Evolutionary conservation across 1,140 invertebrate genomes (phyloP).

Genomic region (Brachionus manjavacas): DNA sequence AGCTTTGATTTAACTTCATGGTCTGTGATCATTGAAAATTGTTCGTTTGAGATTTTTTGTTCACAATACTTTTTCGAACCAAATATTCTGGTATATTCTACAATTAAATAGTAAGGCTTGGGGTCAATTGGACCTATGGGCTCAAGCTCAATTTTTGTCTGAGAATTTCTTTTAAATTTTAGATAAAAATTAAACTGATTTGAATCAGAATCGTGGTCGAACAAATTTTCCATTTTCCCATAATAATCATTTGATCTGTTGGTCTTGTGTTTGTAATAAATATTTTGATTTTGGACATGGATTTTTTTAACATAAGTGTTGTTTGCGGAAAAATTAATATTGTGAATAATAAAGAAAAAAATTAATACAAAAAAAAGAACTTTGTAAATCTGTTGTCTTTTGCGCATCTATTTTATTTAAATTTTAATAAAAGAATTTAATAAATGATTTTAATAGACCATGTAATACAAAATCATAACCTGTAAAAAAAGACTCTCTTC

Average conservation of each 20-base stretch:
- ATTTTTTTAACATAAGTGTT: neutral
- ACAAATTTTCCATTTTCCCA: neutral
- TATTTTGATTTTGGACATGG: neutral
- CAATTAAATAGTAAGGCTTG: neutral
- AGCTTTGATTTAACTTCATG: neutral
- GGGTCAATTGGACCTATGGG: neutral
- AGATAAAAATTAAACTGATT: neutral
- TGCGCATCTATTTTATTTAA: neutral
- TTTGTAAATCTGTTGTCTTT: neutral
- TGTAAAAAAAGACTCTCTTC: too few species aligned
- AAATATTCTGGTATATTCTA: neutral
- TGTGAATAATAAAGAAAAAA: neutral
- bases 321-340: neutral
- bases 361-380: neutral
- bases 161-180: neutral
- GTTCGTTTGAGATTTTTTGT: neutral
- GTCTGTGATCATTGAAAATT: neutral
- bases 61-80: neutral
- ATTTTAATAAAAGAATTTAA: neutral
- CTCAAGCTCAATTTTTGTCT: neutral
- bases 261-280: neutral
- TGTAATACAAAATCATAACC: too few species aligned
- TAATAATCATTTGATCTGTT: neutral
- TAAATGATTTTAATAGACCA: too few species aligned
- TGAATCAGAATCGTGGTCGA: neutral